Conservation (phyloP, 2,888 invertebrate species). For the Parelbella ahira region DNA sequence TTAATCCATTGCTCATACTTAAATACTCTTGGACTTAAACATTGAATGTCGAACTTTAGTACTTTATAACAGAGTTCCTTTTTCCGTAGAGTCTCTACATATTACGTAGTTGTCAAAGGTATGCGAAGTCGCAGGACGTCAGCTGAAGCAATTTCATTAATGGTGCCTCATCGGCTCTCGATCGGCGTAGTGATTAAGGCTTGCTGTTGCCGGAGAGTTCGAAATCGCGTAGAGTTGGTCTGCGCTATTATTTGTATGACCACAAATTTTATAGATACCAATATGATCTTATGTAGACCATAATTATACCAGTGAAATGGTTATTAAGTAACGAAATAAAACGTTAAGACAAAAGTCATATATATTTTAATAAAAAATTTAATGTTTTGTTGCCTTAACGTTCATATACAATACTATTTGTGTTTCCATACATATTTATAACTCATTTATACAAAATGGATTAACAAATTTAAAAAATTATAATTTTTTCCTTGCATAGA, state of each 20-base stretch:
- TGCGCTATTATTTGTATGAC: not conserved
- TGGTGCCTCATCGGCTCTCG: conserved; percentile 33
- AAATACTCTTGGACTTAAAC: not conserved
- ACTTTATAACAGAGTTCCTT: conserved; percentile 12
- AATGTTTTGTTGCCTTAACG: too few species aligned
- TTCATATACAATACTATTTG: too few species aligned
- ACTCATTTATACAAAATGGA: too few species aligned
- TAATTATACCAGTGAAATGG: too few species aligned
- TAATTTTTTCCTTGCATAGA: too few species aligned
- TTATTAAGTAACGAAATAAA: too few species aligned
- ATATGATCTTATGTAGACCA: too few species aligned
- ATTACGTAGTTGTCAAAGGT: conserved; percentile 20
- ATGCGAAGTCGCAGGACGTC: conserved; percentile 23
- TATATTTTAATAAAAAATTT: too few species aligned
- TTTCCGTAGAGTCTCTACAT: conserved; percentile 14
- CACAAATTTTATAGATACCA: too few species aligned
- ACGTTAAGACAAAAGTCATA: too few species aligned
- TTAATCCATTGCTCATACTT: conserved; percentile 9
- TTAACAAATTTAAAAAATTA: too few species aligned
- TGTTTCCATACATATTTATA: too few species aligned
- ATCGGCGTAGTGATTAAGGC: conserved; percentile 36
- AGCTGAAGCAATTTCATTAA: conserved; percentile 38
- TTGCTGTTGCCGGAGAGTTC: conserved; percentile 29
- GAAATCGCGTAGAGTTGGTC: not conserved
- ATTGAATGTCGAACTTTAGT: conserved; percentile 9